Evolutionary conservation across 1,140 invertebrate genomes (phyloP), one percentile per base, ranked within the genome.

Genomic region (Polypedilum vanderplanki): DNA sequence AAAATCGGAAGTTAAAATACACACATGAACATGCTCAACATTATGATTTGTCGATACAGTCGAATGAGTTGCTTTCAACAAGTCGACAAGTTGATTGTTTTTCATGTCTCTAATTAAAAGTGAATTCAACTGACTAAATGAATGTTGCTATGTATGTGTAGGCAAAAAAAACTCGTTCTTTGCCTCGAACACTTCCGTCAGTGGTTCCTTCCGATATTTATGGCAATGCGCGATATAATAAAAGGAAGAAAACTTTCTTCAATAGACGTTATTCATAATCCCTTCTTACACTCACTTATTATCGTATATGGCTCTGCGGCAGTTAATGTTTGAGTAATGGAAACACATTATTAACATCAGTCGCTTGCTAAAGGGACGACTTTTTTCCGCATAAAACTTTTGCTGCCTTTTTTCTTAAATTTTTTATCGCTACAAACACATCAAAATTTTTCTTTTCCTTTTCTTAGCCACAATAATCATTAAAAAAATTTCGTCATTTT

Each of bases 331-430:
- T 57, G 46, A 70, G 17, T 70, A 70, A 70, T 70, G 65, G 10
- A 70, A 70, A 70, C 65, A 70, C 65, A 70, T 70, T 70, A 70
- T 70, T 20, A 22, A 17, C 65, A 70, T 70, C 65, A 70, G 65
- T 33, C 24, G 24, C 24, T 33, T 33, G 65, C 65, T 10, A 57
- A 57, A 57, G 24, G 10, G 46, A 12, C 46, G 24, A 57, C 4
- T 57, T 57, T 46, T 57, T 57, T 57, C 46, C 46, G n/a, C n/a
- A n/a, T n/a, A 15, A 57, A 57, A 57, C 4, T 57, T 57, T 57
- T 57, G 41, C 41, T 46, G 41, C 41, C 15, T 46, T 46, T 46
- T 46, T 46, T 9, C 12, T 4, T 12, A 57, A 57, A 57, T n/a
- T 33, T 33, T 33, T 33, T 33, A 33, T 33, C 24, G 24, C 5